These are phyloP conservation scores for Pelobates cultripes DNA, from an alignment of 2,797 vertebrate species.

Conservation along the genomic window DNA sequence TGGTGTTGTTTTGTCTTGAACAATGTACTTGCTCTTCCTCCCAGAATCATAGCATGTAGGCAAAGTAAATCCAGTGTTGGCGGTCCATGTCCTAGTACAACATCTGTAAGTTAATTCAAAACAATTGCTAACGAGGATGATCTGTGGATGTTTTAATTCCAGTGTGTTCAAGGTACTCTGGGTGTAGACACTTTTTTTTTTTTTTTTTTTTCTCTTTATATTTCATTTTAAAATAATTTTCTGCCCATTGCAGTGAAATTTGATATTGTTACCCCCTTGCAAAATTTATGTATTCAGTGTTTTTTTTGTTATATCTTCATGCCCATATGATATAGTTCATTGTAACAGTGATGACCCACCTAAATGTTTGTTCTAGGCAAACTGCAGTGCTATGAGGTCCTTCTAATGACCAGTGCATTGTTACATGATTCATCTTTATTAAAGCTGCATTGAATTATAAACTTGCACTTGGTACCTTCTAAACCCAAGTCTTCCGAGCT, in stretches of 20 bases:
- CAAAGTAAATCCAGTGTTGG: conserved; percentile 99
- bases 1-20: conserved; percentile 77
- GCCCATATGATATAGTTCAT: too few species aligned
- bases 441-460: too few species aligned
- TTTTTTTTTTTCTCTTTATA: conserved; percentile 10
- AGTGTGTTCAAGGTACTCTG: conserved; percentile 78
- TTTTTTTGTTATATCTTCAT: conserved; percentile 50
- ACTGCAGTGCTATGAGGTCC: too few species aligned
- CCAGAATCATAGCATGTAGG: conserved; percentile 99
- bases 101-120: conserved; percentile 99
- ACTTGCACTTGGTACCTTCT: too few species aligned
- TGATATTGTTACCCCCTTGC: conserved; percentile 65
- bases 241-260: conserved; percentile 65
- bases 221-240: conserved; percentile 45
- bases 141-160: conserved; percentile 79
- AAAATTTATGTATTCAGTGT: conserved; percentile 70
- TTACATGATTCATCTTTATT: too few species aligned
- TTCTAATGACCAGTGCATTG: too few species aligned
- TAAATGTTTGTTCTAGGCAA: too few species aligned
- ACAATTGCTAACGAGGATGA: conserved; percentile 92
- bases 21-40: conserved; percentile 99
- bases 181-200: conserved; percentile 68
- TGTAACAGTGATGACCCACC: too few species aligned
- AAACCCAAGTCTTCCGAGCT: too few species aligned
- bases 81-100: conserved; percentile 96